phyloP scores from a whole-genome alignment of 2,797 vertebrate genomes.

The Sarcoramphus papa region DNA sequence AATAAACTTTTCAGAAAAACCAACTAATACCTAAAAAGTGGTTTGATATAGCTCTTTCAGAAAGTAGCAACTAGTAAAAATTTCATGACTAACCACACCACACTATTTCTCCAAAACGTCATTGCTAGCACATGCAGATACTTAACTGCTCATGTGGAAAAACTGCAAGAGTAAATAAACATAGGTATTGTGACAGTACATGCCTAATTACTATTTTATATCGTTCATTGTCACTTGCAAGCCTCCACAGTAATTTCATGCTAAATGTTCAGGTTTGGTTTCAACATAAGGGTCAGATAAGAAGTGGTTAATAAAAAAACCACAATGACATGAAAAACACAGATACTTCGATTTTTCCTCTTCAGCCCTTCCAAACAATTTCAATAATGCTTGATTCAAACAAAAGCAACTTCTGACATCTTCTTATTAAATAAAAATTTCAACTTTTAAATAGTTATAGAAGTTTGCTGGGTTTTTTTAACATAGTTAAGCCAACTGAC shows the following conservation, averaged over 20 bases:
- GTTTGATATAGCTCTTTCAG: neutral
- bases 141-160: neutral
- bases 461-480: neutral
- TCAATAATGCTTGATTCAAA: neutral
- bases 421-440: neutral
- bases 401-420: neutral
- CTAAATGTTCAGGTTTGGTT: neutral
- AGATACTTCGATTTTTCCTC: neutral
- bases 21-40: neutral
- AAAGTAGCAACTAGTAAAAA: neutral
- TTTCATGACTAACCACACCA: neutral
- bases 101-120: neutral
- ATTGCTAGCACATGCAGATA: neutral
- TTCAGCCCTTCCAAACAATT: neutral
- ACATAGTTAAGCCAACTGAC: neutral
- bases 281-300: neutral
- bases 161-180: neutral
- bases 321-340: neutral
- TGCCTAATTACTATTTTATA: neutral
- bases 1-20: neutral
- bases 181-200: neutral
- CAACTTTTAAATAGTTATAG: neutral
- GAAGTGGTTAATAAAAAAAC: neutral
- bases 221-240: neutral
- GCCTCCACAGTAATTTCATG: neutral